Evolutionary conservation across 2,888 invertebrate genomes (phyloP), one percentile per base, ranked within the genome.

Genomic region (Folsomia manolachei): DNA sequence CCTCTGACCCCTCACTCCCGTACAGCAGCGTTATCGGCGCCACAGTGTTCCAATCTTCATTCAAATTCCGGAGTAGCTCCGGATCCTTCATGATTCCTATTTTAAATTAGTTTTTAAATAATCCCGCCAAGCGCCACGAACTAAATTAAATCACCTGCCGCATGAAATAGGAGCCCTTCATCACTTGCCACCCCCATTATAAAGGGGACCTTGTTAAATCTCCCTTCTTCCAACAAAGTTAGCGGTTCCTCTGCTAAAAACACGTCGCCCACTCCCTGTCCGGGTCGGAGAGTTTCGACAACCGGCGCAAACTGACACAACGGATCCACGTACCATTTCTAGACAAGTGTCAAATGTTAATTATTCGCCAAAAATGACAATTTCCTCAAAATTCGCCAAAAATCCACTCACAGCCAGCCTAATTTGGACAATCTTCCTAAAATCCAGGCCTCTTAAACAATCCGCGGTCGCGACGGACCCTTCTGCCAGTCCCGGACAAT

Each of bases 251-350:
- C 82, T 0, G 83, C 84, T 0, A 88, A 75, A 78, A 87, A 87
- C 1, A 71, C 65, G 9, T 75, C 73, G 0, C 87, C 84, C 27
- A 84, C 83, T 0, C 82, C 78, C 25, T 75, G 72, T 0, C 83
- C 84, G n/a, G 72, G 71, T 9, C 73, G 73, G 7, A 73, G 66
- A 21, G 63, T 68, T 80, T 88, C 88, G 4, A 85, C 81, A 0
- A 85, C 86, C 0, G 86, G 84, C 0, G 84, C 83, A 79, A 83
- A 87, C 64, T 84, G 83, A 0, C 84, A 84, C 70, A 87, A 75
- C 2, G 87, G 87, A 81, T 87, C 87, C 1, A 85, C 83, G 62
- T 84, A 82, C 85, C 87, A 87, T 76, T 82, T 81, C 84, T 86
- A 74, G 39, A 82, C 81, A 56, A 19, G n/a, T 51, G 51, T 9